Evolutionary conservation across 2,888 invertebrate genomes (phyloP).

Genomic region (Zootermopsis nevadensis): DNA sequence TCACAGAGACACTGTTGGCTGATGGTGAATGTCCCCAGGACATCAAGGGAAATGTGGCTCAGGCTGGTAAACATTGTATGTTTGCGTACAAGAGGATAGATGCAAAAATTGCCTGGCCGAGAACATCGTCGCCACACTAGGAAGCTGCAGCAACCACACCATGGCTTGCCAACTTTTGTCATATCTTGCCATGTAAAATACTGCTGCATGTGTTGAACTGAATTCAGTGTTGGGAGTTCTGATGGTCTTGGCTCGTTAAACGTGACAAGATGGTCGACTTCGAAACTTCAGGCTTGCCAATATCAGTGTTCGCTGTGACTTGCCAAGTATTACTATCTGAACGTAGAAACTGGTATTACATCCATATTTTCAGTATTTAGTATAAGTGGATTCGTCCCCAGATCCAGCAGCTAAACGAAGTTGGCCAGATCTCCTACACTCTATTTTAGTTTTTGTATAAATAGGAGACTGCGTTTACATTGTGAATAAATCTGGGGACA

Average conservation of each 20-base stretch:
- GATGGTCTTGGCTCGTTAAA: neutral
- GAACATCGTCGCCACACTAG: constrained; percentile 60
- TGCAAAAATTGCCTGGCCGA: constrained; percentile 97
- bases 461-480: neutral
- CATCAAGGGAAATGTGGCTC: constrained; percentile 72
- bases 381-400: neutral
- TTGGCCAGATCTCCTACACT: neutral
- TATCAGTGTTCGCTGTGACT: too few species aligned
- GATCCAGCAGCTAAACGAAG: neutral
- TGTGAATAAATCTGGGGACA: neutral
- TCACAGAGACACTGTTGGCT: constrained; percentile 87
- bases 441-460: neutral
- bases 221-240: neutral
- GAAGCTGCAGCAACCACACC: too few species aligned
- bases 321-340: too few species aligned
- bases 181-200: constrained; percentile 1
- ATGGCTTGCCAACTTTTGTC: neutral
- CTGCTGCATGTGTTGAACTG: neutral
- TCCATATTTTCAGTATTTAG: neutral
- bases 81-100: constrained; percentile 96
- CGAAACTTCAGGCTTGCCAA: neutral
- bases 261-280: neutral
- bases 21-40: constrained; percentile 93
- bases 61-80: constrained; percentile 82
- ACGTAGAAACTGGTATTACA: neutral